Percentiles rank a stretch among this genome's conserved stretches.
These are phyloP conservation scores for Hydropsyche betteni DNA, from an alignment of 2,888 invertebrate genomes.

Conservation along the genomic window DNA sequence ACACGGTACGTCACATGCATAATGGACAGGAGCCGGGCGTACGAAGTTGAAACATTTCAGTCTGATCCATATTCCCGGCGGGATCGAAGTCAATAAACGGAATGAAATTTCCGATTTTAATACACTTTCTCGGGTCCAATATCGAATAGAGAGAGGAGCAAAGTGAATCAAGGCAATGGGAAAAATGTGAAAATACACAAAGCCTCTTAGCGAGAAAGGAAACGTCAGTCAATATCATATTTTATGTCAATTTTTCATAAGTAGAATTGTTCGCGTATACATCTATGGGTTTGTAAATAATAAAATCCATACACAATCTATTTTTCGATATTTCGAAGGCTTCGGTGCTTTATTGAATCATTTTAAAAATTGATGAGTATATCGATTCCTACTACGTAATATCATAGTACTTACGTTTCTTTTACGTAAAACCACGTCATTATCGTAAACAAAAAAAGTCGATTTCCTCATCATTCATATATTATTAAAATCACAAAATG, in stretches of 20 bases:
- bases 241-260: slow-evolving; percentile 52
- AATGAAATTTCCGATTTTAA: slow-evolving; percentile 51
- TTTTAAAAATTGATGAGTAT: too few species aligned
- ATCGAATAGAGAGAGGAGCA: slow-evolving; percentile 46
- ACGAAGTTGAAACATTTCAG: slow-evolving; percentile 40
- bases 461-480: too few species aligned
- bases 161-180: slow-evolving; percentile 42
- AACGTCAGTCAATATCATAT: slow-evolving; percentile 51
- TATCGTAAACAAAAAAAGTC: too few species aligned
- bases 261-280: slow-evolving; percentile 43
- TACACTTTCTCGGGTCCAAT: slow-evolving; percentile 49
- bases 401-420: too few species aligned
- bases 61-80: slow-evolving; percentile 40
- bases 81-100: slow-evolving; percentile 46
- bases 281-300: background rate
- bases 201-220: slow-evolving; percentile 50
- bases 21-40: background rate
- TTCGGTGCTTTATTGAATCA: too few species aligned
- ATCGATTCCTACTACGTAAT: too few species aligned
- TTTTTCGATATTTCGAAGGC: too few species aligned
- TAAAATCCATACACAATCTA: too few species aligned
- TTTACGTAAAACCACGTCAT: too few species aligned
- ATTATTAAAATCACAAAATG: too few species aligned
- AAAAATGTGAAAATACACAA: slow-evolving; percentile 44
- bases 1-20: background rate